Conservation (phyloP, 2,888 invertebrate genomes). For the Stenurella melanura region DNA sequence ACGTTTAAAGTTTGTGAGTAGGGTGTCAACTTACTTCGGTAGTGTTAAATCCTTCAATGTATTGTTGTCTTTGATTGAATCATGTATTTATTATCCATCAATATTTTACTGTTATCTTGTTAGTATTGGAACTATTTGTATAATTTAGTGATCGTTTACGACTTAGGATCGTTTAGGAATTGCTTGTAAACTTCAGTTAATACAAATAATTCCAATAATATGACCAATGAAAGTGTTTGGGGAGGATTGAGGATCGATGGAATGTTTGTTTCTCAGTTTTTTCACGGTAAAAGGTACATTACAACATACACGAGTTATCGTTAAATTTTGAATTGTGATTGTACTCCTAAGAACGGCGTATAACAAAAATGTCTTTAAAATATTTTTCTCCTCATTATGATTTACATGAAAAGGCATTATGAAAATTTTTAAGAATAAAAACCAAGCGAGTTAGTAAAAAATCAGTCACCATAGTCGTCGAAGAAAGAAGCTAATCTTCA, state of each 20-base stretch:
- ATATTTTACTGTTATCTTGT: constrained; percentile 43
- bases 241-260: constrained; percentile 3
- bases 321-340: not conserved
- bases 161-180: not conserved
- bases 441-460: too few species aligned
- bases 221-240: constrained; percentile 34
- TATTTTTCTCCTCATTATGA: too few species aligned
- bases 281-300: not conserved
- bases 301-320: not conserved
- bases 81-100: constrained; percentile 58
- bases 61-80: constrained; percentile 67
- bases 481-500: too few species aligned
- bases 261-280: not conserved
- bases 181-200: not conserved
- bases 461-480: too few species aligned
- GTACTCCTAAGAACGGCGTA: not conserved
- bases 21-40: constrained; percentile 71
- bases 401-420: too few species aligned
- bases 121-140: constrained; percentile 36
- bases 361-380: too few species aligned
- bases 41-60: constrained; percentile 70
- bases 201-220: constrained; percentile 38
- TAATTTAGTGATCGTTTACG: not conserved
- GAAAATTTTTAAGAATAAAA: too few species aligned
- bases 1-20: constrained; percentile 66